phyloP scores from a whole-genome alignment of 2,797 vertebrate genomes.

The Rhabdophis nuchalis region DNA sequence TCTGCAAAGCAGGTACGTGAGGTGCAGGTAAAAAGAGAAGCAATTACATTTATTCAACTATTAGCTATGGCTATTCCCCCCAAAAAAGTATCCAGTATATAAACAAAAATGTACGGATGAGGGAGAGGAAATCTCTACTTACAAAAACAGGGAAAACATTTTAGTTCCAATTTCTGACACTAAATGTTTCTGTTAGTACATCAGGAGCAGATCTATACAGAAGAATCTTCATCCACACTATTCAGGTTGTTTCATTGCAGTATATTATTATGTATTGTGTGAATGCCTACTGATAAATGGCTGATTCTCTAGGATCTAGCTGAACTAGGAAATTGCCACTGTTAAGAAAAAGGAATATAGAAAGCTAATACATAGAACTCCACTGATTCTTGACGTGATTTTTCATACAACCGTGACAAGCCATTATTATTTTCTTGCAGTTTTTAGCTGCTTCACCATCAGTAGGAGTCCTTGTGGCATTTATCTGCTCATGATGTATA shows the following conservation, averaged over 20 bases:
- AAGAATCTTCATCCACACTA: conserved; percentile 42
- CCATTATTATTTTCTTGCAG: conserved; percentile 45
- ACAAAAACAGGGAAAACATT: conserved; percentile 9
- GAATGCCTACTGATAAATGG: conserved; percentile 56
- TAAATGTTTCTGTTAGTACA: not conserved
- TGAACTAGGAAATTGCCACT: conserved; percentile 60
- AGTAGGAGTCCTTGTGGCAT: conserved; percentile 32
- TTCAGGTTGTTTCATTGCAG: conserved; percentile 1
- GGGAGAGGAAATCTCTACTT: not conserved
- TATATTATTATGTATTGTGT: conserved; percentile 27
- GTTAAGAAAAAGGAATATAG: conserved; percentile 51
- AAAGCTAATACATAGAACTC: conserved; percentile 36
- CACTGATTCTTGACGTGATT: conserved; percentile 37
- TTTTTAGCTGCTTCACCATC: conserved; percentile 23
- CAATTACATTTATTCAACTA: not conserved
- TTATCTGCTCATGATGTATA: conserved; percentile 1
- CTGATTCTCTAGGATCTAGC: conserved; percentile 42
- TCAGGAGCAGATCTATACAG: conserved; percentile 25
- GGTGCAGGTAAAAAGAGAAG: not conserved
- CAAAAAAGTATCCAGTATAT: not conserved
- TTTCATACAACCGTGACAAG: conserved; percentile 37
- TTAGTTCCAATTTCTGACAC: not conserved
- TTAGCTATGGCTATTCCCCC: not conserved
- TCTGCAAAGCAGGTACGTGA: not conserved
- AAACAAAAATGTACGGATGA: rapidly evolving